Conservation (phyloP, 2,888 invertebrate species). For the Ceriagrion tenellum region DNA sequence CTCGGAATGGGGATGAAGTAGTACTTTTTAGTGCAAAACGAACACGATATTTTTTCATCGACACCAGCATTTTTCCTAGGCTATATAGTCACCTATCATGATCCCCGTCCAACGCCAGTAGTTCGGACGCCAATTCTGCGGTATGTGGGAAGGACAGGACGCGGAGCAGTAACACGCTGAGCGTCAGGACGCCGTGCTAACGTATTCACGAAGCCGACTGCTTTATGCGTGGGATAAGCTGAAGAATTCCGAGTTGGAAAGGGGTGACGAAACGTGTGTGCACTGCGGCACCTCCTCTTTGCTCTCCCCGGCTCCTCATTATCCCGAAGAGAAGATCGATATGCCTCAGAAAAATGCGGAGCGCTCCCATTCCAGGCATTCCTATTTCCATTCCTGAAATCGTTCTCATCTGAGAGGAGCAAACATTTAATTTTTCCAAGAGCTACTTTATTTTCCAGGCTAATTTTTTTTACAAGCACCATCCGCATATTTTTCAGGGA, state of each 20-base stretch:
- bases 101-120: no score
- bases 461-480: neutral
- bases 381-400: neutral
- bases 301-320: neutral
- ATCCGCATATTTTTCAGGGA: neutral
- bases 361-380: neutral
- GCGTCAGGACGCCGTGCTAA: neutral
- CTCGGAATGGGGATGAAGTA: no score
- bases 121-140: no score
- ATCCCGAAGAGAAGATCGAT: neutral
- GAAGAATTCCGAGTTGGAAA: constrained; percentile 17
- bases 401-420: neutral
- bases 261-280: neutral
- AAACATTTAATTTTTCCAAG: neutral
- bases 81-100: no score
- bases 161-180: neutral
- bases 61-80: no score
- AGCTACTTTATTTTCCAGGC: neutral
- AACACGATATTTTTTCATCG: no score
- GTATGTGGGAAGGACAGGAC: no score
- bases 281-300: neutral
- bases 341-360: neutral
- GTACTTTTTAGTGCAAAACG: no score
- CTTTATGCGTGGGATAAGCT: constrained; percentile 12
- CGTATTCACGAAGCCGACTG: neutral